Evolutionary conservation across 1,140 invertebrate genomes (phyloP), one percentile per base, ranked within the genome.

Genomic region (Cotesia typhae): DNA sequence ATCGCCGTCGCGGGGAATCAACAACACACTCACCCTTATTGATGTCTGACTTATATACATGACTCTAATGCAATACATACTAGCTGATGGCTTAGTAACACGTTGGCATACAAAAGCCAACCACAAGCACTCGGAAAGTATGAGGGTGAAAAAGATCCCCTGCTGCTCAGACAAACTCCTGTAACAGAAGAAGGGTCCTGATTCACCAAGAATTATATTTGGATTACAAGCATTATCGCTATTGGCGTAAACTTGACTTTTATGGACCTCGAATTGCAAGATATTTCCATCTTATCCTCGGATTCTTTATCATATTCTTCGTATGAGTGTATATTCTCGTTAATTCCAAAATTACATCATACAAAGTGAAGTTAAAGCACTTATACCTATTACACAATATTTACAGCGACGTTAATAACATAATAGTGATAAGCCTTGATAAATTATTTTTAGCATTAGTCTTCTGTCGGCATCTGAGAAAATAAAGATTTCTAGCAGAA

Each of bases 201-300:
- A 73, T 77, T 75, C 80, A 74, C 82, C 80, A 80, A 81, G 82
- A 87, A 87, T 87, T 86, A 85, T 86, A 86, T 86, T 86, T 83
- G 84, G 83, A 87, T 87, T 84, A 87, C 84, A 84, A 85, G 84
- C 83, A 87, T 87, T 87, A 86, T 86, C 83, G 80, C 81, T 80
- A 79, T 71, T 53, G 76, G 75, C 84, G 83, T 86, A 85, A 85
- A 87, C 84, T 84, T 85, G 84, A 87, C 82, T 87, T 87, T 86
- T 86, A 86, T 85, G 81, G 79, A 72, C 75, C 78, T 78, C 76
- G 75, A 80, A 78, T 80, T 78, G 77, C 51, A 14, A 37, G 6
- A n/a, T 51, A 65, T 65, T 38, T 47, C 10, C 47, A 28, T 65
- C 36, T 20, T 65, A 6, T 12, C 38, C n/a, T 35, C 60, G 4